A percentile compares a stretch with the other conserved stretches of the same genome.
These are phyloP conservation scores for Drosophila bifasciata DNA, from an alignment of 1,140 invertebrate species.

Conservation along the genomic window DNA sequence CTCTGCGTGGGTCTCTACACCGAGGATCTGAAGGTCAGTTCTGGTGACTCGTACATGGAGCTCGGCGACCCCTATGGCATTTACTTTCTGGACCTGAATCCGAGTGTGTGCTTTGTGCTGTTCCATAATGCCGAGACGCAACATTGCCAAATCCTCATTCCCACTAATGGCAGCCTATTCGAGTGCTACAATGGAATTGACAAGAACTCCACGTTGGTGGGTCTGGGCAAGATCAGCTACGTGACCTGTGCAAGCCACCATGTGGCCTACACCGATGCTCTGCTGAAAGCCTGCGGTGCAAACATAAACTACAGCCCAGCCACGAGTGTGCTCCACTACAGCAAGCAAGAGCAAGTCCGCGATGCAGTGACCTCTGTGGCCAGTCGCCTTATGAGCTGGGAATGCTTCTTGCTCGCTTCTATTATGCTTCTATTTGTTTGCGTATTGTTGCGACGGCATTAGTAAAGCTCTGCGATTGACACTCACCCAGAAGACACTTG, in stretches of 20 bases:
- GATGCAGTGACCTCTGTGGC: not conserved
- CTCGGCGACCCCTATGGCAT: slow-evolving; percentile 8
- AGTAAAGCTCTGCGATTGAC: not conserved
- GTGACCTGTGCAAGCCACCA: slow-evolving; percentile 8
- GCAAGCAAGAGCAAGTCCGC: not conserved
- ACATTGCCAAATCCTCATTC: slow-evolving; percentile 3
- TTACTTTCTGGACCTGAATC: slow-evolving; percentile 14
- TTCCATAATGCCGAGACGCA: not conserved
- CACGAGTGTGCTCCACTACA: too few relatives aligned
- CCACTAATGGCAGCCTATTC: slow-evolving; percentile 15
- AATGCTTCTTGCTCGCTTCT: not conserved
- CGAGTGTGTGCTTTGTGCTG: slow-evolving; percentile 16
- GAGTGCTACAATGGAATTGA: slow-evolving; percentile 12
- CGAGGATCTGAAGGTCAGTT: not conserved
- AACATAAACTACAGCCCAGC: too few relatives aligned
- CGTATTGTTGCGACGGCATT: not conserved
- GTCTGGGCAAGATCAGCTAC: slow-evolving; percentile 2
- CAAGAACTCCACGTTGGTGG: slow-evolving; percentile 1
- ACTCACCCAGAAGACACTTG: slow-evolving; percentile 88
- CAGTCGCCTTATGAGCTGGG: not conserved
- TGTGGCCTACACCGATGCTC: slow-evolving; percentile 6
- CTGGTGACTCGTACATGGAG: not conserved
- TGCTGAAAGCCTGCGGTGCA: slow-evolving; percentile 4
- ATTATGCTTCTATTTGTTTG: not conserved
- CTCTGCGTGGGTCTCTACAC: slow-evolving; percentile 7